Base-by-base conservation (phyloP, 2,888 invertebrate genomes). In the Coecobrya sp. region DNA sequence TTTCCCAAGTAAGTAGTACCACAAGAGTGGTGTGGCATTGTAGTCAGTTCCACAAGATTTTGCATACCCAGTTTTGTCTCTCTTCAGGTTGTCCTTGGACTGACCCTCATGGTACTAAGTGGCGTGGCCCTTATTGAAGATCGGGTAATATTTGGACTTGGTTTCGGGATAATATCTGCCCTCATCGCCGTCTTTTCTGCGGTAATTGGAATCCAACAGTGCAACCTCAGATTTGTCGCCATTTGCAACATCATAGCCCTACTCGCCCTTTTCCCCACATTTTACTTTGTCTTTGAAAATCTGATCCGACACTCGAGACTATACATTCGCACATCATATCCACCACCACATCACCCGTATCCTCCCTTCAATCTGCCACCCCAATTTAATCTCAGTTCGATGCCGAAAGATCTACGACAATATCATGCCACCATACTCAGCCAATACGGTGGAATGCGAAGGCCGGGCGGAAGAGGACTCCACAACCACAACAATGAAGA, bases 51-150 rank as follows among this genome's bases (percentile, higher is more conserved):
- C 59, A 19, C 22, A n/a, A 62, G 7, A 7, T 22, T 22, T n/a
- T n/a, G n/a, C n/a, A n/a, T n/a, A 19, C 27, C 36, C 2, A 36
- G 11, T 49, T 49, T 49, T 49, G 1, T 49, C 49, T 49, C 1
- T 49, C 86, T 81, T 11, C 92, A 94, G 94, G 93, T 94, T 45
- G 93, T 94, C 11, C 85, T 94, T 16, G 92, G 94, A 22, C 87
- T 94, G 13, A 94, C 93, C 10, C 90, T 94, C 19, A 91, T 93
- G 91, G 91, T 94, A 1, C 36, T 94, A 55, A 94, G 93, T 86
- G 93, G 93, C 0, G 94, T 94, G 22, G 94, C 93, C 42, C 86
- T 94, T 16, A 94, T 94, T 8, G 94, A 94, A 92, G 94, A 94
- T 68, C 81, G 94, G 62, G 92, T 89, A 27, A 49, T 94, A 13